These are phyloP conservation scores for Stenotaenia linearis DNA, from an alignment of 2,888 invertebrate genomes.

Conservation along the genomic window DNA sequence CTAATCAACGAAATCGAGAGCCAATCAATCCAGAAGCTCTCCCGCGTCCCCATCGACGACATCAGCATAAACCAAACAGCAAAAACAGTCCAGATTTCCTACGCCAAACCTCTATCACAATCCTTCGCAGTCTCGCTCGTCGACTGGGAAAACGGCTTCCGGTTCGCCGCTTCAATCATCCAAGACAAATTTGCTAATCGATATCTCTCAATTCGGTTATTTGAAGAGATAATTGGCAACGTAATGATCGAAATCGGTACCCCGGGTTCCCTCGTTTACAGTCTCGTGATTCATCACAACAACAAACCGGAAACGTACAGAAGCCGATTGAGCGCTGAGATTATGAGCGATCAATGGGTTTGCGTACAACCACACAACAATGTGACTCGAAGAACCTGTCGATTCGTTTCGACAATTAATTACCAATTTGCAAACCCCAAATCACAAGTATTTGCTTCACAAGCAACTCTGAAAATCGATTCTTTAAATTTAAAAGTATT, in stretches of 20 bases:
- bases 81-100: background rate
- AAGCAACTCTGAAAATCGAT: too few relatives aligned
- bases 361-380: background rate
- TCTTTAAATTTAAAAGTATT: too few relatives aligned
- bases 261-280: background rate
- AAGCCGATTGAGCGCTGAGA: background rate
- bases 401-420: background rate
- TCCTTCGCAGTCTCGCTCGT: background rate
- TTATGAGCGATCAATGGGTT: background rate
- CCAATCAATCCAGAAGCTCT: background rate
- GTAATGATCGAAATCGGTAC: background rate
- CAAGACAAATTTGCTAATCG: background rate
- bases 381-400: background rate
- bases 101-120: background rate
- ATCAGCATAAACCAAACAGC: background rate
- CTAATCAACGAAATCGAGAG: background rate
- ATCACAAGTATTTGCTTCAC: too few relatives aligned
- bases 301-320: background rate
- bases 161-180: background rate
- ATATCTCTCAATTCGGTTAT: background rate
- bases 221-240: background rate
- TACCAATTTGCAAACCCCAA: background rate
- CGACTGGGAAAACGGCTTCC: background rate
- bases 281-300: background rate
- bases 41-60: background rate